Conservation (phyloP, 2,888 invertebrate genomes). For the Enoplolaimus lenunculus region DNA sequence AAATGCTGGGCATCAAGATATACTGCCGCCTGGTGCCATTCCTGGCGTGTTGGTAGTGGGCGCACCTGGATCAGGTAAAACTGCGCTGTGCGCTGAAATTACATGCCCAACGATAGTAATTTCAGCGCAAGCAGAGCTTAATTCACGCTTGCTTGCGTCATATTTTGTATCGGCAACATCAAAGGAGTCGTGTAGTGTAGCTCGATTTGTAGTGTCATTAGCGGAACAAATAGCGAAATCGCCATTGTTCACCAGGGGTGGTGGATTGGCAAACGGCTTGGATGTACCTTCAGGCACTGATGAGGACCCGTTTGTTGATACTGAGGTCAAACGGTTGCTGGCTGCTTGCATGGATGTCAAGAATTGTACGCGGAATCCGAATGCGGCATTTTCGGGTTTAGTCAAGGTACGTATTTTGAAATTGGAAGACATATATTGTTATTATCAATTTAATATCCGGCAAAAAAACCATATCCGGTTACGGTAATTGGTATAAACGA, state of each 20-base stretch:
- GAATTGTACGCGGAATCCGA: neutral
- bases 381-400: neutral
- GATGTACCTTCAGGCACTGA: too few relatives aligned
- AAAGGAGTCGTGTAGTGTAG: slow-evolving; percentile 57
- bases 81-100: slow-evolving; percentile 68
- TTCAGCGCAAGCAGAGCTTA: slow-evolving; percentile 49
- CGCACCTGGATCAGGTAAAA: slow-evolving; percentile 85
- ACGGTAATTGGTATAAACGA: too few relatives aligned
- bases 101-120: slow-evolving; percentile 40
- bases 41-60: slow-evolving; percentile 68
- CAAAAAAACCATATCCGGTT: too few relatives aligned
- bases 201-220: slow-evolving; percentile 66
- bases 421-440: too few relatives aligned
- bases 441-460: too few relatives aligned
- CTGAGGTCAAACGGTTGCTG: neutral
- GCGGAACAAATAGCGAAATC: slow-evolving; percentile 54
- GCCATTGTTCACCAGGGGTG: neutral
- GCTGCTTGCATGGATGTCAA: neutral
- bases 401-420: too few relatives aligned
- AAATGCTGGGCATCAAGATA: too few relatives aligned
- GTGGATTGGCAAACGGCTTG: neutral
- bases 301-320: too few relatives aligned
- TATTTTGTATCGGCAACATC: slow-evolving; percentile 55
- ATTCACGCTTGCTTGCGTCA: slow-evolving; percentile 64
- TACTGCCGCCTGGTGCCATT: neutral